Base-by-base conservation (phyloP, 2,113 vertebrate genomes). In the Kryptolebias marmoratus region DNA sequence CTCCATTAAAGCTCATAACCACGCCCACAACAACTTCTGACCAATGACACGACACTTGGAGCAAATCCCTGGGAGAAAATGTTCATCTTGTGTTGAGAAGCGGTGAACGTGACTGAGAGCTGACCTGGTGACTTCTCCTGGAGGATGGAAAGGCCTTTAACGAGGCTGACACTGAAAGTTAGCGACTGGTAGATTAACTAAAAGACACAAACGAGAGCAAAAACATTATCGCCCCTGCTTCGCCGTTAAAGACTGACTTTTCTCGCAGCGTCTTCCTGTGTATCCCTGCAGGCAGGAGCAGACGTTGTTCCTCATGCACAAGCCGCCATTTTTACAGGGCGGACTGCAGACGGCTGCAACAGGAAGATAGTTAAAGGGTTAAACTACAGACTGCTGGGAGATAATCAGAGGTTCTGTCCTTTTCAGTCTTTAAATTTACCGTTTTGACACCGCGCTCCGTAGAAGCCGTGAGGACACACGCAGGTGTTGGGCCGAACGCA, bases 251-350 rank as follows among this genome's bases (percentile, higher is more conserved):
- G 1, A 81, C 93, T 85, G 74, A 95, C 94, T 95, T 87, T 81
- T 94, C 81, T 95, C 93, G 55, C 95, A 96, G 75, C 87, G 89
- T 1, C 64, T 72, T 16, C 95, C 94, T 0, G 88, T 93, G 88
- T 94, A 95, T 49, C 95, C 94, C 27, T 87, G 73, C 59, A 89
- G 90, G 81, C 94, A 95, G 0, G 84, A 91, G 78, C 95, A 96
- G 11, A 13, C 12, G 49, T 92, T 93, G 85, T 93, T 94, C 56
- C 75, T 80, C 58, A 93, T 87, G 14, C 95, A 95, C 50, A 83
- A 30, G 7, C 95, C 95, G 5, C 92, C 92, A 1, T 95, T 96
- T 86, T 95, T 90, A 87, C 95, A 95, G 74, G 94, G 85, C 0
- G 94, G 94, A 22, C 77, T 93, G 89, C 95, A 96, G 16, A 96